Base-by-base conservation (phyloP, 2,888 invertebrate species). In the Eristalis arbustorum region DNA sequence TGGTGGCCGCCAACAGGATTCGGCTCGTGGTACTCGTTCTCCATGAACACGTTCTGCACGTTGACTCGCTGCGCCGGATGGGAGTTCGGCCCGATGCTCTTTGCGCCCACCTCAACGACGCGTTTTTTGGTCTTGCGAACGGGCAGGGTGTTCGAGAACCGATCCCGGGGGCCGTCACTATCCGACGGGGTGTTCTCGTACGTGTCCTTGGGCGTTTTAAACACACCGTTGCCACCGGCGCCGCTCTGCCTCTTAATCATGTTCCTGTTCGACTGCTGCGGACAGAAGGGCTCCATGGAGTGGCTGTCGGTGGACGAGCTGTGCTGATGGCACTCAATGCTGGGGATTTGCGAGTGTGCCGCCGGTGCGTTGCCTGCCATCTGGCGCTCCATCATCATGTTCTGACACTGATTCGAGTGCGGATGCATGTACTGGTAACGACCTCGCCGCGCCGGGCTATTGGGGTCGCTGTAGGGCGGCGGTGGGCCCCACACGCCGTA, bases 401-500 rank as follows among this genome's bases (percentile, higher is more conserved):
- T 76, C 75, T 88, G 89, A 64, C 90, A 90, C 80, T 89, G 89
- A 84, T 89, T 89, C 34, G 87, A 75, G 31, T 87, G 87, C 2
- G 89, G 88, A 62, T 89, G 89, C 81, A 89, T 88, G 28, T 89
- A 90, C 82, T 92, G 93, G 88, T 93, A 93, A 73, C 92, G 92
- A 2, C 93, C 93, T 56, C 95, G 92, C 83, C 95, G 92, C 0
- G 95, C 95, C 0, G 95, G 95, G 88, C 95, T 95, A 89, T 96
- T 96, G 49, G 96, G 96, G 69, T 96, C 96, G 80, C 96, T 96
- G 90, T 98, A 98, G 0, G 97, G 97, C 0, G 98, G 97, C 0
- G 97, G 97, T 0, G 97, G 98, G 0, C 97, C 98, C 97, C 97
- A 97, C 22, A 97, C 91, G 89, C 95, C 93, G 90, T 95, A 93